phyloP scores from a whole-genome alignment of 1,140 invertebrate species.

The Semibalanus balanoides region DNA sequence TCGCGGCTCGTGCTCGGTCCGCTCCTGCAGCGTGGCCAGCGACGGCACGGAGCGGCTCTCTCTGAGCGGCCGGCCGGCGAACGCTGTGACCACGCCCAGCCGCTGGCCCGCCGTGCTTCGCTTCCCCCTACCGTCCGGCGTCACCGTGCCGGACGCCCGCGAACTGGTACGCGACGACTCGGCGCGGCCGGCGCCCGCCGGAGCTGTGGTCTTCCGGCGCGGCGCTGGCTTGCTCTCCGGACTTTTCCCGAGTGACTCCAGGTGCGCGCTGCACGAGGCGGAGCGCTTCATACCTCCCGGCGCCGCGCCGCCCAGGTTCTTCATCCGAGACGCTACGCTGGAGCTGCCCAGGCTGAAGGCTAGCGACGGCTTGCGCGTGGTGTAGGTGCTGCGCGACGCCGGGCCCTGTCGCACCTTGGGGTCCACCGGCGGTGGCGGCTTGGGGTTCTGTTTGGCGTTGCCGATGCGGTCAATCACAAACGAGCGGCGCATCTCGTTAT shows the following conservation, averaged over 20 bases:
- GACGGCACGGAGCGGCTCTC: not conserved
- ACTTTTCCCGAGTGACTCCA: not conserved
- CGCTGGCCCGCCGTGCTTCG: not conserved
- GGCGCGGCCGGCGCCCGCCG: too few relatives aligned
- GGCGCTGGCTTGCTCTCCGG: not conserved
- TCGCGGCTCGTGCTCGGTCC: not conserved
- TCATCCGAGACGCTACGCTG: not conserved
- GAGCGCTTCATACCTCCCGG: not conserved
- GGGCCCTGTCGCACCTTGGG: not conserved
- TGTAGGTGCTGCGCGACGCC: not conserved
- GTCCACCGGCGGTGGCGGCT: not conserved
- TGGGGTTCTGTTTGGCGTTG: not conserved
- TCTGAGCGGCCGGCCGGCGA: not conserved
- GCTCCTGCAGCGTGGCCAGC: not conserved
- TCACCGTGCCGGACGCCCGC: too few relatives aligned
- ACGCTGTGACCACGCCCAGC: not conserved
- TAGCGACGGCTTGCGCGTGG: not conserved
- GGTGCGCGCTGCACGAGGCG: not conserved
- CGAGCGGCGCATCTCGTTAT: constrained; percentile 3
- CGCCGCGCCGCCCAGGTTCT: not conserved
- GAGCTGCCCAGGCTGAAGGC: not conserved
- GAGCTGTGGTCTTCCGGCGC: not conserved
- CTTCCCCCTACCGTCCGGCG: not conserved
- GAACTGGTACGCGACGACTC: too few relatives aligned
- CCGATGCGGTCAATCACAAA: not conserved